Percentiles rank a stretch among this genome's conserved stretches.
Conservation (phyloP, 92 coral and sea anemone species). For the Chrysogorgia sp. region DNA sequence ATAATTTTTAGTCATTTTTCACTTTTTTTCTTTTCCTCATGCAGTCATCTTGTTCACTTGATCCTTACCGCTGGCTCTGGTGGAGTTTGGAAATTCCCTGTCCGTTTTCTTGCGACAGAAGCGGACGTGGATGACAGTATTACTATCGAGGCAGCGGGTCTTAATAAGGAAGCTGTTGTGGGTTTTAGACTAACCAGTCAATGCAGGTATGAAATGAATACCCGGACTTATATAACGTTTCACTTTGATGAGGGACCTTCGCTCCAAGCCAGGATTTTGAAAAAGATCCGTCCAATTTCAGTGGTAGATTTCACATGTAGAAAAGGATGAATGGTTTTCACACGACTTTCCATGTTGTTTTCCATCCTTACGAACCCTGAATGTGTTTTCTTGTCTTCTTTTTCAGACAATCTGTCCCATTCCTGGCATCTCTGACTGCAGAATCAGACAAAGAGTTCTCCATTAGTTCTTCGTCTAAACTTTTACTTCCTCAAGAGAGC, state of each 20-base stretch:
- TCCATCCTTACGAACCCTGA: not conserved
- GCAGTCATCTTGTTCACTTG: constrained; percentile 84
- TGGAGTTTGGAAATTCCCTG: constrained; percentile 99
- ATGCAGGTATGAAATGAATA: constrained; percentile 72
- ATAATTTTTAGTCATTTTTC: not conserved
- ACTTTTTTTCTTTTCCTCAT: not conserved
- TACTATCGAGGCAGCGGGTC: constrained; percentile 89
- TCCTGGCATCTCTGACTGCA: constrained; percentile 81
- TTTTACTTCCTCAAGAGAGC: constrained; percentile 69
- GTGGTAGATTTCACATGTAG: too few relatives aligned
- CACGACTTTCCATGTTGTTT: not conserved
- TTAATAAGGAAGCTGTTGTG: constrained; percentile 84
- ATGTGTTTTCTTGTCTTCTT: not conserved
- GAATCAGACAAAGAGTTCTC: constrained; percentile 86
- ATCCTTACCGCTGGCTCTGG: constrained; percentile 89
- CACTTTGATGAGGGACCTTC: not conserved
- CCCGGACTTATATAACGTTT: not conserved
- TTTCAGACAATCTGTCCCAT: constrained; percentile 76
- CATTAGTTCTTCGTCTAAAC: constrained; percentile 74
- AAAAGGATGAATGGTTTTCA: too few relatives aligned
- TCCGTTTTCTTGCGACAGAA: constrained; percentile 86
- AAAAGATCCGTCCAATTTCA: not conserved
- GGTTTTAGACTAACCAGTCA: constrained; percentile 96
- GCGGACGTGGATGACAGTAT: constrained; percentile 96
- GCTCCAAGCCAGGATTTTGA: not conserved